phyloP scores from a whole-genome alignment of 2,797 vertebrate species.

The Picus viridis region DNA sequence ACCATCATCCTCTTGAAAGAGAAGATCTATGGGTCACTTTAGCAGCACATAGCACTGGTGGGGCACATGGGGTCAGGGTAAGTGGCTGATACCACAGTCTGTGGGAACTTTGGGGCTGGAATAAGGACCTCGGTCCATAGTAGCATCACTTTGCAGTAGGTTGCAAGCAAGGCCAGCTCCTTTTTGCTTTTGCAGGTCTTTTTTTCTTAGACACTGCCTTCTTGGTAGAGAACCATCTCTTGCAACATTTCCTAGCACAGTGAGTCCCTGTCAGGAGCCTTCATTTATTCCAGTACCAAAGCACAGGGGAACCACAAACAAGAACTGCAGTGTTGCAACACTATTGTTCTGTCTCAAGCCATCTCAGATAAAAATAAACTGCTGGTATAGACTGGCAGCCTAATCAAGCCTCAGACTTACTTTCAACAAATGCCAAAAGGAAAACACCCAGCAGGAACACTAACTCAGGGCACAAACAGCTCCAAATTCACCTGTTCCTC shows the following conservation, averaged over 20 bases:
- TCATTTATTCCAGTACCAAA: neutral
- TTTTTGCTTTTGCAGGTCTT: neutral
- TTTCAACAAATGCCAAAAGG: neutral
- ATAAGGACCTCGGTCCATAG: accelerated
- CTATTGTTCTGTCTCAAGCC: slow-evolving; percentile 4
- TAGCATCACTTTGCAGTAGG: neutral
- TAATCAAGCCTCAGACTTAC: neutral
- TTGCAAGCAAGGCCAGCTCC: neutral
- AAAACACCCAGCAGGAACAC: neutral
- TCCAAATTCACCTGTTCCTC: neutral
- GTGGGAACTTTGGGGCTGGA: neutral
- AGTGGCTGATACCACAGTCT: neutral
- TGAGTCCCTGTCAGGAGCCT: slow-evolving; percentile 4
- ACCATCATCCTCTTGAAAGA: neutral
- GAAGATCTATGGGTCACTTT: neutral
- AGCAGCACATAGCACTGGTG: neutral
- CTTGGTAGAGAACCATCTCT: neutral
- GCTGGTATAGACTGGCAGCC: neutral
- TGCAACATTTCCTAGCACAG: slow-evolving; percentile 17
- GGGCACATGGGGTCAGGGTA: accelerated
- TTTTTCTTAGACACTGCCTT: neutral
- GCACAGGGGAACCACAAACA: slow-evolving; percentile 2
- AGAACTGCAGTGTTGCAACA: slow-evolving; percentile 21
- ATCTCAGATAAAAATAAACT: slow-evolving; percentile 43
- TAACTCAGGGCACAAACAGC: neutral